phyloP scores from a whole-genome alignment of 2,888 invertebrate species.

The Dermolepida albohirtum region DNA sequence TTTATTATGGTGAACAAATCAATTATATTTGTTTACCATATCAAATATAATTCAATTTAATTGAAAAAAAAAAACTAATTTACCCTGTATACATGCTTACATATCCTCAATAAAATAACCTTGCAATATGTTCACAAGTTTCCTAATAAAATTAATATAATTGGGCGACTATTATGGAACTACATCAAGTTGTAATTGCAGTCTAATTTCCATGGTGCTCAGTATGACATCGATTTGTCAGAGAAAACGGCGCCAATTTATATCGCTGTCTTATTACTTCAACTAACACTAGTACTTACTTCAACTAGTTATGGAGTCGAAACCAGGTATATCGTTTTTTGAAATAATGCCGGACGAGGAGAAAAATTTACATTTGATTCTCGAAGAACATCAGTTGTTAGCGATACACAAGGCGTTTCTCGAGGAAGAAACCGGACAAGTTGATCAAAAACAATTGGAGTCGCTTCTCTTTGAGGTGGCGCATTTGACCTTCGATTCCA shows the following conservation, averaged over 20 bases:
- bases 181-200: too few species aligned
- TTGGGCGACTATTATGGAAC: too few species aligned
- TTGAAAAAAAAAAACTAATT: too few species aligned
- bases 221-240: constrained; percentile 33
- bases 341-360: constrained; percentile 16
- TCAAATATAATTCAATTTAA: too few species aligned
- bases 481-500: constrained; percentile 69
- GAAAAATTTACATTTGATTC: constrained; percentile 63
- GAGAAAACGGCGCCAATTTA: constrained; percentile 19
- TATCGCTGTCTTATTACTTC: background rate
- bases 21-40: too few species aligned
- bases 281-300: too few species aligned
- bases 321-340: background rate
- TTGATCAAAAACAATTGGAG: constrained; percentile 65
- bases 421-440: constrained; percentile 62
- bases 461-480: constrained; percentile 64
- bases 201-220: too few species aligned
- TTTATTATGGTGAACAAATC: too few species aligned
- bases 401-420: constrained; percentile 67
- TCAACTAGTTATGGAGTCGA: background rate
- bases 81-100: too few species aligned
- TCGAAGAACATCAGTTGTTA: constrained; percentile 65
- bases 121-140: too few species aligned
- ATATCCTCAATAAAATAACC: too few species aligned
- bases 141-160: too few species aligned